A percentile compares a stretch with the other conserved stretches of the same genome.
These are phyloP conservation scores for Colinus virginianus DNA, from an alignment of 2,113 vertebrate genomes.

Conservation along the genomic window DNA sequence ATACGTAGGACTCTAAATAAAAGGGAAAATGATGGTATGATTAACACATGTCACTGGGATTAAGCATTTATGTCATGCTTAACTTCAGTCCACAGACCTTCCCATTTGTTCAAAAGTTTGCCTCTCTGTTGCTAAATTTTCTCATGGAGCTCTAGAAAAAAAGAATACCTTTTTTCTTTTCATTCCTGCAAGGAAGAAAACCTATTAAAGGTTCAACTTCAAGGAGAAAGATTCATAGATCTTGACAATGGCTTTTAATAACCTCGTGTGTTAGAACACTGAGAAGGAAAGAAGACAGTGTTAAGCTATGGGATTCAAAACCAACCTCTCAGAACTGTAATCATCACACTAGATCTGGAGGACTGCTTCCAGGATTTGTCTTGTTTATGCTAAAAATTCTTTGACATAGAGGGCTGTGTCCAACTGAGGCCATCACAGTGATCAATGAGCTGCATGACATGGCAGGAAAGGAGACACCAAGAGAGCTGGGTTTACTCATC, in stretches of 20 bases:
- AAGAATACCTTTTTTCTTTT: neutral
- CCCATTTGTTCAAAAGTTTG: neutral
- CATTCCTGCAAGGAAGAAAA: neutral
- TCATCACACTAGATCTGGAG: neutral
- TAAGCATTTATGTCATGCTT: neutral
- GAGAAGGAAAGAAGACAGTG: neutral
- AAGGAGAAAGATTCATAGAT: neutral
- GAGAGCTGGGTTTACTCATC: neutral
- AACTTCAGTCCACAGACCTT: neutral
- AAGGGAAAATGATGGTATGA: neutral
- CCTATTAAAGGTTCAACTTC: neutral
- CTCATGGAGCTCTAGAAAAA: neutral
- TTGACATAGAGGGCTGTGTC: neutral
- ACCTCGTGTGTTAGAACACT: neutral
- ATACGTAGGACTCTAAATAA: neutral
- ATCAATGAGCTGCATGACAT: accelerated
- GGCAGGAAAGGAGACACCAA: neutral
- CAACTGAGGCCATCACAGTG: neutral
- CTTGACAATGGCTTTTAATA: neutral
- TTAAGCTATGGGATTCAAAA: neutral
- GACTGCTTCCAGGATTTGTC: neutral
- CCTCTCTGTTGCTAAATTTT: neutral
- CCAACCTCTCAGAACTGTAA: neutral
- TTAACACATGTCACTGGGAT: neutral
- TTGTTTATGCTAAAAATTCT: neutral